These are phyloP conservation scores for Tangara arthus DNA, from an alignment of 2,797 vertebrate species.

Conservation along the genomic window DNA sequence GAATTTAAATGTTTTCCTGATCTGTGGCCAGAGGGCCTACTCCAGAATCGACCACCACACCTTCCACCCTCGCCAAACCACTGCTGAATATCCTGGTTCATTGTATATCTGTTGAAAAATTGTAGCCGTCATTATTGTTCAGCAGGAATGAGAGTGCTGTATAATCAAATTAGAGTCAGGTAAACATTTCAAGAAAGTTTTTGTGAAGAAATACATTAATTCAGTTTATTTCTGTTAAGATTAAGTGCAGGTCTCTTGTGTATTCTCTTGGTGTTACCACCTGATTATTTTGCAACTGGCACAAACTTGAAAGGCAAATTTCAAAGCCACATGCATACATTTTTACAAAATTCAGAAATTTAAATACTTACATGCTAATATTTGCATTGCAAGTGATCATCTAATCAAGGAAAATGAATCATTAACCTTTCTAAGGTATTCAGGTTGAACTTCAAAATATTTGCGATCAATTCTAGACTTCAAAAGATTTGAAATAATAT, in stretches of 20 bases:
- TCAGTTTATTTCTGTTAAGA: slow-evolving; percentile 19
- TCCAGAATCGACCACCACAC: background rate
- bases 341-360: slow-evolving; percentile 7
- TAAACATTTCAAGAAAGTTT: slow-evolving; percentile 19
- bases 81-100: background rate
- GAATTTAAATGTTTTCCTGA: background rate
- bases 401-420: slow-evolving; percentile 1
- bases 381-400: slow-evolving; percentile 9
- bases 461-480: background rate
- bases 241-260: background rate
- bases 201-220: background rate
- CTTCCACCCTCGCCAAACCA: background rate
- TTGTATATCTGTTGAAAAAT: background rate
- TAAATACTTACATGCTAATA: background rate
- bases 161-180: slow-evolving; percentile 5
- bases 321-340: background rate
- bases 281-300: background rate
- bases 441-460: slow-evolving; percentile 2
- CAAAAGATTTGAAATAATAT: background rate
- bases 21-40: background rate
- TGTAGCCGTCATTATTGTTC: background rate
- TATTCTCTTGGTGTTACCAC: background rate
- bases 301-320: slow-evolving; percentile 12
- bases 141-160: background rate
- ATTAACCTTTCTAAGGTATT: background rate